phyloP scores from a whole-genome alignment of 2,797 vertebrate genomes.

The Bryconaethiops microstoma region DNA sequence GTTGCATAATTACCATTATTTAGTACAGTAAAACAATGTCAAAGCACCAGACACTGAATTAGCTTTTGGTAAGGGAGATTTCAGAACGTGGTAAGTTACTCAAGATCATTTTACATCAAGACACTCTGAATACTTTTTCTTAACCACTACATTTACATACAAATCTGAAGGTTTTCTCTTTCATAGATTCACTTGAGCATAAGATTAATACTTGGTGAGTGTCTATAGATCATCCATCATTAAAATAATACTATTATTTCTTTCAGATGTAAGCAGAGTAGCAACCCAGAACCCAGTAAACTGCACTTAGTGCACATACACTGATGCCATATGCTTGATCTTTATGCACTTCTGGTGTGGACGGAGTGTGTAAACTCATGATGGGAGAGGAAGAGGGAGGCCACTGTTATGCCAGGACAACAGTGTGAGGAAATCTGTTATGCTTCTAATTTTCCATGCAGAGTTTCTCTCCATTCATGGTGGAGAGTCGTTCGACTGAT shows the following conservation, averaged over 20 bases:
- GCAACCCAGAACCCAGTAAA: not conserved
- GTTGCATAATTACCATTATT: no score
- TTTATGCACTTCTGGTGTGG: slow-evolving; percentile 26
- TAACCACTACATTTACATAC: no score
- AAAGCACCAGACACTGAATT: no score
- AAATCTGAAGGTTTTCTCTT: no score
- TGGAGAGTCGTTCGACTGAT: slow-evolving; percentile 1
- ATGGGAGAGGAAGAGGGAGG: slow-evolving; percentile 45
- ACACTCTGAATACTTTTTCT: no score
- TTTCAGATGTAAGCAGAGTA: not conserved
- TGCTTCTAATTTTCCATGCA: slow-evolving; percentile 32
- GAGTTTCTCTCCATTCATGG: slow-evolving; percentile 11
- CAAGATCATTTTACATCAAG: no score
- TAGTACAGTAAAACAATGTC: no score
- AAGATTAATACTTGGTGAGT: not conserved
- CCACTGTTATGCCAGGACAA: slow-evolving; percentile 25
- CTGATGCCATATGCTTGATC: not conserved
- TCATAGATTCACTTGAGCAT: no score
- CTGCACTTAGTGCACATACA: not conserved
- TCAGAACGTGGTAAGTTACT: no score
- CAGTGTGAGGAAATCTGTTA: slow-evolving; percentile 23
- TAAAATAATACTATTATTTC: not conserved
- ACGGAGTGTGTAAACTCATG: not conserved
- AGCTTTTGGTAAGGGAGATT: no score
- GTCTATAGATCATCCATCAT: not conserved